Conservation (phyloP, 2,888 invertebrate genomes). For the Polyommatus icarus region DNA sequence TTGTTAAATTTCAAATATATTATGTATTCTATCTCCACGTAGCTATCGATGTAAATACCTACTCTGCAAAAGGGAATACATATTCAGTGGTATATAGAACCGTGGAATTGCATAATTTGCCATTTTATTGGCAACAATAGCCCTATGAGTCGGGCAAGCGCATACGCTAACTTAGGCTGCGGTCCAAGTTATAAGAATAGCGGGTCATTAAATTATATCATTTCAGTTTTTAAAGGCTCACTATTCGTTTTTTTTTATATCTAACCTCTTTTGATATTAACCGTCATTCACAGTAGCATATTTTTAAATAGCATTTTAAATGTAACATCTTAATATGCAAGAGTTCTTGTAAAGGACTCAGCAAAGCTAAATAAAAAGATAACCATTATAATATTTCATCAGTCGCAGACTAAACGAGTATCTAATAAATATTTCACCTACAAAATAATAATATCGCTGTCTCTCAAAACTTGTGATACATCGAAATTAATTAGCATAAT, state of each 20-base stretch:
- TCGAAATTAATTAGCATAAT: constrained; percentile 48
- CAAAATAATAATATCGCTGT: constrained; percentile 34
- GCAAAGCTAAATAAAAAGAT: too few relatives aligned
- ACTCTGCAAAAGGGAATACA: constrained; percentile 45
- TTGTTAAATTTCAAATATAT: constrained; percentile 13
- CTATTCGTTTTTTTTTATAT: too few relatives aligned
- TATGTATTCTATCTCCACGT: constrained; percentile 29
- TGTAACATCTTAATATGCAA: too few relatives aligned
- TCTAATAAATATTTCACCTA: not conserved
- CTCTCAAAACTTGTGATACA: constrained; percentile 32
- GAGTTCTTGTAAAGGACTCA: too few relatives aligned
- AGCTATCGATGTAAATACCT: constrained; percentile 42
- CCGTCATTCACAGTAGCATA: not conserved
- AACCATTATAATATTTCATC: not conserved
- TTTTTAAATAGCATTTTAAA: too few relatives aligned
- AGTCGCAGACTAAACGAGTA: not conserved
- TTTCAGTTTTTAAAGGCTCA: too few relatives aligned
- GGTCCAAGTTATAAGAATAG: constrained; percentile 36
- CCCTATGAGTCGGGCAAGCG: constrained; percentile 44
- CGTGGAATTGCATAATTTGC: constrained; percentile 55
- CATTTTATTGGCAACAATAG: constrained; percentile 53
- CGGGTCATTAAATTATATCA: not conserved
- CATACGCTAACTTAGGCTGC: constrained; percentile 38
- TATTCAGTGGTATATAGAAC: constrained; percentile 48
- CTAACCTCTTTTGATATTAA: not conserved